Percentiles rank a stretch among this genome's conserved stretches.
Evolutionary conservation across 2,888 invertebrate species (phyloP).

Genomic region (Temnothorax unifasciatus): DNA sequence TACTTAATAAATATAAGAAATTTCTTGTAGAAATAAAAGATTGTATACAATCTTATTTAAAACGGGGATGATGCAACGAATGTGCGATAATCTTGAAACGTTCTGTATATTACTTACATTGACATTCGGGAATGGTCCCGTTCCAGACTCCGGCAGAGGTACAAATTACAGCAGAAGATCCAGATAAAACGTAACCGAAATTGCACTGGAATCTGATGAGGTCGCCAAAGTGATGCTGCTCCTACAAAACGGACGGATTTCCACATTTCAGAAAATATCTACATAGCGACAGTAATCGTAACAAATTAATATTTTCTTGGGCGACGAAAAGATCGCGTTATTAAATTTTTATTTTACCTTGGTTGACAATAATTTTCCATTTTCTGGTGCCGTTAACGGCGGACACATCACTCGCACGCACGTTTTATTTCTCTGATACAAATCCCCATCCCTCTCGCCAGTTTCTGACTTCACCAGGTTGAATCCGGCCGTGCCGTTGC

Average conservation of each 20-base stretch:
- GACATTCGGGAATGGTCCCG: constrained; percentile 96
- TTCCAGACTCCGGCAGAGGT: constrained; percentile 97
- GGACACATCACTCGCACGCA: constrained; percentile 98
- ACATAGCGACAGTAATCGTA: background rate
- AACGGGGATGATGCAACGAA: background rate
- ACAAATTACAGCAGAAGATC: constrained; percentile 94
- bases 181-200: constrained; percentile 97
- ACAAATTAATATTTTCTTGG: background rate
- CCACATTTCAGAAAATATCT: background rate
- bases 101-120: constrained; percentile 90
- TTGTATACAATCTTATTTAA: background rate
- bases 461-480: constrained; percentile 93
- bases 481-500: constrained; percentile 96
- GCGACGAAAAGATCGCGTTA: background rate
- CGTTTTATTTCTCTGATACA: constrained; percentile 96
- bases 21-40: background rate
- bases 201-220: constrained; percentile 96
- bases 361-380: constrained; percentile 94
- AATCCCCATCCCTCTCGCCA: constrained; percentile 95
- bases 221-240: constrained; percentile 95
- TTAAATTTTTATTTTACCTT: constrained; percentile 86
- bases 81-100: background rate
- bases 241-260: constrained; percentile 80
- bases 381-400: constrained; percentile 91
- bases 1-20: background rate